A percentile compares a stretch with the other conserved stretches of the same genome.
phyloP scores from a whole-genome alignment of 2,797 vertebrate species.

The Pantherophis vulpinus region DNA sequence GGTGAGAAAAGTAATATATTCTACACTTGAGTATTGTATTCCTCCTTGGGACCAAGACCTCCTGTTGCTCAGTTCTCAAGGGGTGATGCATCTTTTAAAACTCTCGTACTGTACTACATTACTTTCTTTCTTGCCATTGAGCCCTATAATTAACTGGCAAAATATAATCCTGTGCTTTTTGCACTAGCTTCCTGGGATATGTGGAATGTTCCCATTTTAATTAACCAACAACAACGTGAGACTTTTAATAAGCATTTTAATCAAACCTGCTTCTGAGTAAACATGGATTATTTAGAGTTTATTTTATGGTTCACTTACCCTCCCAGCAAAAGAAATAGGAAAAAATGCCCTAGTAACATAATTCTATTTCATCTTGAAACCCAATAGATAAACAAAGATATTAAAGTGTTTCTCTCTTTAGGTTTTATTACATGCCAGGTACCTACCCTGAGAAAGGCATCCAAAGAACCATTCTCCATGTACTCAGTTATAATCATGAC shows the following conservation, averaged over 20 bases:
- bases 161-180: constrained; percentile 34
- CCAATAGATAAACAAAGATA: constrained; percentile 9
- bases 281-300: constrained; percentile 56
- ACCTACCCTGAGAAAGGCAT: constrained; percentile 97
- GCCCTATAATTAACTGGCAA: constrained; percentile 56
- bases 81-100: constrained; percentile 24
- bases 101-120: constrained; percentile 38
- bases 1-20: not conserved
- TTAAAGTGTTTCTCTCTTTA: not conserved
- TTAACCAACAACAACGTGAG: constrained; percentile 43
- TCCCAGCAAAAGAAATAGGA: constrained; percentile 4
- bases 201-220: constrained; percentile 62
- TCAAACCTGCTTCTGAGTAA: constrained; percentile 49
- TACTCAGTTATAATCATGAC: constrained; percentile 99
- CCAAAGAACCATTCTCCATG: constrained; percentile 98
- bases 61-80: not conserved
- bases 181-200: constrained; percentile 53
- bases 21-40: not conserved
- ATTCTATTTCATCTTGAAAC: constrained; percentile 10
- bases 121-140: constrained; percentile 52
- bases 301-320: constrained; percentile 36
- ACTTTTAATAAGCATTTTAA: constrained; percentile 49
- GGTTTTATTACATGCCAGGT: constrained; percentile 54
- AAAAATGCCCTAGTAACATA: constrained; percentile 11
- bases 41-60: not conserved